Evolutionary conservation across 2,113 vertebrate genomes (phyloP).

Genomic region (Salminus brasiliensis): DNA sequence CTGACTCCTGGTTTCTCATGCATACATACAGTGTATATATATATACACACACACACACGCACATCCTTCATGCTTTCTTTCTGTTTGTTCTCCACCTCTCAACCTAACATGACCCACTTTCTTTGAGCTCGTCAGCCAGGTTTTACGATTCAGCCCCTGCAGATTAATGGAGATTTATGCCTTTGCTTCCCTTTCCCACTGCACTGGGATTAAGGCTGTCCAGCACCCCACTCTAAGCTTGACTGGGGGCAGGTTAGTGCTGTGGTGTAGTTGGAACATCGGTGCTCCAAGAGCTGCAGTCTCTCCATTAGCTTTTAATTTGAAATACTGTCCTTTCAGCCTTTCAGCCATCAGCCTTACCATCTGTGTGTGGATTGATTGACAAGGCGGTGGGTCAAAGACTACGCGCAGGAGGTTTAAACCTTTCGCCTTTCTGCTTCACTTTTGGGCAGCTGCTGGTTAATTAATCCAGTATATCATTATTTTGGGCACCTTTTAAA

Average conservation of each 20-base stretch:
- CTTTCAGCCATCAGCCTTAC: neutral
- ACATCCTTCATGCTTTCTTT: slow-evolving; percentile 71
- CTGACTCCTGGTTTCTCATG: slow-evolving; percentile 27
- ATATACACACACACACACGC: slow-evolving; percentile 76
- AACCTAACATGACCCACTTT: slow-evolving; percentile 87
- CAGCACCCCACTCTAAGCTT: slow-evolving; percentile 83
- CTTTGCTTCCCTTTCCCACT: slow-evolving; percentile 86
- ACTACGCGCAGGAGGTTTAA: neutral
- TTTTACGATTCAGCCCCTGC: slow-evolving; percentile 87
- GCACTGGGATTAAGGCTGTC: slow-evolving; percentile 87
- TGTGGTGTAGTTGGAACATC: slow-evolving; percentile 10
- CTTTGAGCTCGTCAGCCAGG: slow-evolving; percentile 87
- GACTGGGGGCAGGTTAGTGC: slow-evolving; percentile 54
- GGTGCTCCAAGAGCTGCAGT: neutral
- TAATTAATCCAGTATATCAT: slow-evolving; percentile 12
- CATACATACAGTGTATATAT: neutral
- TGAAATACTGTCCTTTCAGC: neutral
- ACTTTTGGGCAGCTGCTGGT: neutral
- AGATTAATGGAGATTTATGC: slow-evolving; percentile 95
- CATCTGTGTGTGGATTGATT: neutral
- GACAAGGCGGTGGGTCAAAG: neutral
- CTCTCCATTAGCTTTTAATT: neutral
- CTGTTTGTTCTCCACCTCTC: slow-evolving; percentile 69
- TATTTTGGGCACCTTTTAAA: neutral
- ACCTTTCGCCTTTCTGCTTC: slow-evolving; percentile 21